Conservation (phyloP, 2,888 invertebrate species). For the Ganaspis brasiliensis region DNA sequence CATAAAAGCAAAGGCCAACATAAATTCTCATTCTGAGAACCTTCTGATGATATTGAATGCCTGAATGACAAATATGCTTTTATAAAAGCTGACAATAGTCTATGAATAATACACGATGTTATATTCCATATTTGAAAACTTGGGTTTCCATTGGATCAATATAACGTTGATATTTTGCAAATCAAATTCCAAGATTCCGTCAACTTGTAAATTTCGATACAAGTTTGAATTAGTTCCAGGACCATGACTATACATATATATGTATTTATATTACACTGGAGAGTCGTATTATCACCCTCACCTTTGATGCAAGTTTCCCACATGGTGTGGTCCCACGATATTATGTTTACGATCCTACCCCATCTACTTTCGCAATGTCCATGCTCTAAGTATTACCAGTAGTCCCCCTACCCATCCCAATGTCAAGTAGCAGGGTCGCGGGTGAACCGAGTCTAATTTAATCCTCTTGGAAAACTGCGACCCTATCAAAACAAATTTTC, state of each 20-base stretch:
- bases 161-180: background rate
- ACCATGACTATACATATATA: slow-evolving; percentile 63
- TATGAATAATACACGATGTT: slow-evolving; percentile 23
- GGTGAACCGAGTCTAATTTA: slow-evolving; percentile 64
- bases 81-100: slow-evolving; percentile 10
- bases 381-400: slow-evolving; percentile 73
- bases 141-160: background rate
- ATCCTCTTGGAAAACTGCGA: slow-evolving; percentile 60
- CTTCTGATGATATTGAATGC: background rate
- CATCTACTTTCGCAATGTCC: slow-evolving; percentile 25
- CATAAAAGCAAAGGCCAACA: background rate
- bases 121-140: slow-evolving; percentile 15
- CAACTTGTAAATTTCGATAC: slow-evolving; percentile 64
- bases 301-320: slow-evolving; percentile 66
- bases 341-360: slow-evolving; percentile 63
- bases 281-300: slow-evolving; percentile 68
- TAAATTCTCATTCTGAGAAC: background rate
- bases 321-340: slow-evolving; percentile 75
- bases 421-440: slow-evolving; percentile 74
- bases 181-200: background rate
- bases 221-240: slow-evolving; percentile 71
- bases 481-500: slow-evolving; percentile 47
- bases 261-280: slow-evolving; percentile 65
- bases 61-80: slow-evolving; percentile 10
- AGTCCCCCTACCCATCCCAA: slow-evolving; percentile 69